Conservation (phyloP, 2,113 vertebrate genomes). For the Phoenicopterus ruber region DNA sequence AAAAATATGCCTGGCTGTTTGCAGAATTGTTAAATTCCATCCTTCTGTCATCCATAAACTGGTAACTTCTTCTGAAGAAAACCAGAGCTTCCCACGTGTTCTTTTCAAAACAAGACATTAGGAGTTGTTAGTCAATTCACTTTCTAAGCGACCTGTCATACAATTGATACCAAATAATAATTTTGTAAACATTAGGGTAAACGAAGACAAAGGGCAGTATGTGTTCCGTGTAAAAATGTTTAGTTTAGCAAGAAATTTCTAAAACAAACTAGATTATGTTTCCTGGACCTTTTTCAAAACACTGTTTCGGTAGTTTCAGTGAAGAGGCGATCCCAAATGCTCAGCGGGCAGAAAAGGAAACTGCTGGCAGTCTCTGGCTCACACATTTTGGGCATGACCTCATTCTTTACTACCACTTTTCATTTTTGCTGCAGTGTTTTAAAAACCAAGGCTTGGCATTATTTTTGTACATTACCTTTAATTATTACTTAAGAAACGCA, state of each 20-base stretch:
- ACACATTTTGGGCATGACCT: constrained; percentile 40
- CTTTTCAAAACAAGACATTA: not conserved
- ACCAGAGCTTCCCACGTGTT: not conserved
- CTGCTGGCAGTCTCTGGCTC: constrained; percentile 41
- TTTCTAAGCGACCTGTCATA: not conserved
- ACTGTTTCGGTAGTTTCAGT: not conserved
- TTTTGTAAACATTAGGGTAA: not conserved
- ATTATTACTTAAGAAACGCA: not conserved
- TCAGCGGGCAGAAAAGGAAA: constrained; percentile 31
- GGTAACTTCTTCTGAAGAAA: not conserved
- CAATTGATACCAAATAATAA: not conserved
- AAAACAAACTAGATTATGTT: not conserved
- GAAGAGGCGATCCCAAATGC: constrained; percentile 27
- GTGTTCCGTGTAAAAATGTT: not conserved
- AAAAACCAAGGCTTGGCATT: not conserved
- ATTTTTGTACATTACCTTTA: not conserved
- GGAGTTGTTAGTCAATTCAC: not conserved
- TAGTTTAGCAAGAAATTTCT: not conserved
- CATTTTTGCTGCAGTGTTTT: not conserved
- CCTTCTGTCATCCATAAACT: not conserved
- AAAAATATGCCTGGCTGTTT: not conserved
- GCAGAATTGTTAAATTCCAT: not conserved
- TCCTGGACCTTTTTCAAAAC: not conserved
- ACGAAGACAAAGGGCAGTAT: not conserved
- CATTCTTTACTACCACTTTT: constrained; percentile 48